Evolutionary conservation across 2,888 invertebrate species (phyloP).

Genomic region (Clostera curtula): DNA sequence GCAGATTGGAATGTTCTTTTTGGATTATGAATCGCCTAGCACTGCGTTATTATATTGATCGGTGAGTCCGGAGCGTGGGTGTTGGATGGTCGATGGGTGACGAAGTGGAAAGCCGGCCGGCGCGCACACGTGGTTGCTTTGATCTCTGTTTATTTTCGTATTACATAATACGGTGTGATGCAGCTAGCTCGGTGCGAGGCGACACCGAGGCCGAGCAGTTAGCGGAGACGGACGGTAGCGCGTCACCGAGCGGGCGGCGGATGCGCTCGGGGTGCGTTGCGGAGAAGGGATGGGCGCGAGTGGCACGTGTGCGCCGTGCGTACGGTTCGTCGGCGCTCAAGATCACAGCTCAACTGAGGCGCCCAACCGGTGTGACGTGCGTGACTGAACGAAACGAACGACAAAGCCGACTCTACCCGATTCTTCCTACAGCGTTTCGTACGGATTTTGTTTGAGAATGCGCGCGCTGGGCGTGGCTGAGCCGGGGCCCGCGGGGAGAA

Average conservation of each 20-base stretch:
- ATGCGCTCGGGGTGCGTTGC: constrained; percentile 32
- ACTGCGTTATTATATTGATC: constrained; percentile 8
- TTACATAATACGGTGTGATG: constrained; percentile 48
- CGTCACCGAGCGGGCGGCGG: constrained; percentile 38
- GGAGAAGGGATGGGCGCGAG: constrained; percentile 43
- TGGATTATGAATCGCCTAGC: constrained; percentile 8
- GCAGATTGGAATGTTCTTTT: constrained; percentile 20
- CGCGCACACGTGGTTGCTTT: constrained; percentile 54
- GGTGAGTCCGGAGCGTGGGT: constrained; percentile 11
- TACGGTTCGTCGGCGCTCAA: constrained; percentile 51
- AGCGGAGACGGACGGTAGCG: constrained; percentile 20
- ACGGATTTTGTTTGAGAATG: constrained; percentile 61
- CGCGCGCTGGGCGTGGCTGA: constrained; percentile 64
- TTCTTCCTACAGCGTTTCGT: constrained; percentile 55
- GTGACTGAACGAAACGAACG: constrained; percentile 48
- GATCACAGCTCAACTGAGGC: constrained; percentile 57
- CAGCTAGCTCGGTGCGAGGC: constrained; percentile 23
- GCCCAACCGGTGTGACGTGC: constrained; percentile 43
- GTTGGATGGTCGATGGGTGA: constrained; percentile 9
- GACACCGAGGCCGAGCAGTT: constrained; percentile 20
- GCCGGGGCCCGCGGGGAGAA: constrained; percentile 56
- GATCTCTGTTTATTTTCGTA: constrained; percentile 51
- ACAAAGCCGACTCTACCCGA: constrained; percentile 40
- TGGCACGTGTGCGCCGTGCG: constrained; percentile 59
- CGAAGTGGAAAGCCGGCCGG: constrained; percentile 20